phyloP scores from a whole-genome alignment of 2,797 vertebrate species.

The Notolepis coatsorum region DNA sequence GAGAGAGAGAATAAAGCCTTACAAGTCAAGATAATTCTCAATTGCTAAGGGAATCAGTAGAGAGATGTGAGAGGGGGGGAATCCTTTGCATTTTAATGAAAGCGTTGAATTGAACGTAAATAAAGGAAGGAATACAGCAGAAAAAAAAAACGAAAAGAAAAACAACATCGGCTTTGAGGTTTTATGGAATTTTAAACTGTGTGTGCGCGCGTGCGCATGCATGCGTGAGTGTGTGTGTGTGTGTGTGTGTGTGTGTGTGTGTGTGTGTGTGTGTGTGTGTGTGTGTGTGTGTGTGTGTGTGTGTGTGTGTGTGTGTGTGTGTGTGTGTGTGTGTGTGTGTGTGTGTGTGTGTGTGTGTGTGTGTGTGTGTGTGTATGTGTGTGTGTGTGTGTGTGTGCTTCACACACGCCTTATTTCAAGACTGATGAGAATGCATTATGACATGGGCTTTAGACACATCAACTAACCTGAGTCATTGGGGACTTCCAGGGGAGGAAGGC shows the following conservation, averaged over 20 bases:
- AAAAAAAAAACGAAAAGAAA: conserved; percentile 26
- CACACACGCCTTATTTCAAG: conserved; percentile 22
- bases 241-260: background rate
- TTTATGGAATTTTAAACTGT: conserved; percentile 60
- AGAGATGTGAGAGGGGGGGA: conserved; percentile 1
- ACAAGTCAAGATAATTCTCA: conserved; percentile 45
- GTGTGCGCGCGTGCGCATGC: background rate
- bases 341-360: conserved; percentile 9
- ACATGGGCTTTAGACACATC: conserved; percentile 15
- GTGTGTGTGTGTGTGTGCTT: conserved; percentile 58
- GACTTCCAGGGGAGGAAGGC: background rate
- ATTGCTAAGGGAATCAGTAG: conserved; percentile 37
- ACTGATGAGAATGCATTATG: conserved; percentile 54
- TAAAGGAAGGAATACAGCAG: conserved; percentile 16
- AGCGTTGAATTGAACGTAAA: conserved; percentile 54
- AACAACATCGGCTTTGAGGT: conserved; percentile 39
- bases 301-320: background rate
- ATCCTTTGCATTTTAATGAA: conserved; percentile 61
- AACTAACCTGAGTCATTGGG: background rate
- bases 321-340: background rate
- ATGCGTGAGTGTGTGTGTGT: background rate
- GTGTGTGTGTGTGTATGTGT: conserved; percentile 45
- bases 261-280: background rate
- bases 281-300: background rate
- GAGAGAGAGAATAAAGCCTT: conserved; percentile 7